Percentiles rank a stretch among this genome's conserved stretches.
Conservation (phyloP, 2,113 vertebrate species). For the Peromyscus maniculatus region DNA sequence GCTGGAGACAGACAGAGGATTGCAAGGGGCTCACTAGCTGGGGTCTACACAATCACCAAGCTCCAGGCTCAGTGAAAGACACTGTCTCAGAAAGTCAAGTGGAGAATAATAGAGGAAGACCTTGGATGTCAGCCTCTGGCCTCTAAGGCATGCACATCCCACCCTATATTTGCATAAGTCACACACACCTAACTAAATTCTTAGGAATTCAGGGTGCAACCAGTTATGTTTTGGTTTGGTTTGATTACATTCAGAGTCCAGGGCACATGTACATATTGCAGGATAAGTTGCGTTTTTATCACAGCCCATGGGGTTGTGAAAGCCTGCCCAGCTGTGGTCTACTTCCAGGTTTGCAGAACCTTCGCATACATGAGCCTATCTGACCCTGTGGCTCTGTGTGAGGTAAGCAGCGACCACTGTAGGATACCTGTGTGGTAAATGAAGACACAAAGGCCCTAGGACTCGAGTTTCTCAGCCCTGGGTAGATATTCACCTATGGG, state of each 20-base stretch:
- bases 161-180: no score
- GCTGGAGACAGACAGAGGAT: neutral
- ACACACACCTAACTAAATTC: neutral
- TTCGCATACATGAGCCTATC: neutral
- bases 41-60: neutral
- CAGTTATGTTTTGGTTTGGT: neutral
- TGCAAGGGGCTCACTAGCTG: neutral
- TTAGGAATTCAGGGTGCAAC: neutral
- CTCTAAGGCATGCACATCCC: neutral
- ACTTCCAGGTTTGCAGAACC: neutral
- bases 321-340: neutral
- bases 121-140: neutral
- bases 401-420: no score
- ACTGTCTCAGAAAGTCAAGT: neutral
- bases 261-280: neutral
- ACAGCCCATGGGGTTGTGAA: neutral
- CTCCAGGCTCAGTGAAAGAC: neutral
- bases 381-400: neutral
- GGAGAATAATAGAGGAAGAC: neutral
- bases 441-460: neutral
- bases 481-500: conserved; percentile 80
- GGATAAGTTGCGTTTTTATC: neutral
- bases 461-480: neutral
- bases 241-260: neutral
- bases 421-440: neutral